These are phyloP conservation scores for Cichlasoma orientale DNA, from an alignment of 2,797 vertebrate species.

Conservation along the genomic window DNA sequence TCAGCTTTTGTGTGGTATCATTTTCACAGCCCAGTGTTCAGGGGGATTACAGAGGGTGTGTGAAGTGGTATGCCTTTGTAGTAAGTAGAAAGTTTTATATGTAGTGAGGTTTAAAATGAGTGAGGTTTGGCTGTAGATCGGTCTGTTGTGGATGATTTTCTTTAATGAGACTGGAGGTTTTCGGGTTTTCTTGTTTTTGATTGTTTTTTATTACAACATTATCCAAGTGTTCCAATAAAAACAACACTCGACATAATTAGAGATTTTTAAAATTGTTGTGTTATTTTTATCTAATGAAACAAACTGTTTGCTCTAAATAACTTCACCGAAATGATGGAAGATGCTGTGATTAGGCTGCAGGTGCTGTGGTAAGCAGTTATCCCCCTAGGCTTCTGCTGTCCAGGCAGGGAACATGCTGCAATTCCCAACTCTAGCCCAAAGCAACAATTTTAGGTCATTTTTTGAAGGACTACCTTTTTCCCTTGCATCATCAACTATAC, in stretches of 20 bases:
- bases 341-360: conserved; percentile 2
- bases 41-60: neutral
- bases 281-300: neutral
- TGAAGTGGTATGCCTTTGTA: neutral
- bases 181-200: no score
- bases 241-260: neutral
- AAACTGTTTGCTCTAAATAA: conserved; percentile 5
- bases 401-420: conserved; percentile 28
- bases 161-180: no score
- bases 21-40: neutral
- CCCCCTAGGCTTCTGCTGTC: conserved; percentile 29
- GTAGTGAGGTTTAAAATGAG: neutral
- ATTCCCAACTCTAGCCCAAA: conserved; percentile 39
- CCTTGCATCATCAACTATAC: conserved; percentile 43
- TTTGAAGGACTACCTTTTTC: conserved; percentile 42
- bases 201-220: no score
- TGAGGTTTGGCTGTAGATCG: neutral
- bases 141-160: neutral
- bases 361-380: conserved; percentile 25
- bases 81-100: neutral
- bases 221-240: neutral
- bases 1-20: neutral
- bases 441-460: conserved; percentile 49
- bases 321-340: neutral
- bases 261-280: neutral